These are phyloP conservation scores for Psammodynastes pulverulentus DNA, from an alignment of 2,113 vertebrate species.

Conservation along the genomic window DNA sequence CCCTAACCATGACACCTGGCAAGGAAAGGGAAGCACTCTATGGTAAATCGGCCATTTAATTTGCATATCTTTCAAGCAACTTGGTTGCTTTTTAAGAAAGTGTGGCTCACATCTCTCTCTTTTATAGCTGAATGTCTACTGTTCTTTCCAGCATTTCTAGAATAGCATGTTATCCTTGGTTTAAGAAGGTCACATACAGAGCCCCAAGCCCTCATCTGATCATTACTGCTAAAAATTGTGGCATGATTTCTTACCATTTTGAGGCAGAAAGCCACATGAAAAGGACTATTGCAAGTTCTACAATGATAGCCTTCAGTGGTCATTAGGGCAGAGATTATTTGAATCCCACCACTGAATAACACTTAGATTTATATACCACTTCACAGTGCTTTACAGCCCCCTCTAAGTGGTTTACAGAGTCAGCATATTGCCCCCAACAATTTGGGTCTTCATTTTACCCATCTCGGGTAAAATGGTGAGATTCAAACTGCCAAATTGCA, in stretches of 20 bases:
- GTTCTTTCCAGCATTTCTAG: not conserved
- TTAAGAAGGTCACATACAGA: not conserved
- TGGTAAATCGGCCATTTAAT: slow-evolving; percentile 35
- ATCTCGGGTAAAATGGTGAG: too few relatives aligned
- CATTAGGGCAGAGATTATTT: too few relatives aligned
- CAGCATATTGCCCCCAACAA: too few relatives aligned
- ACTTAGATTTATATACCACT: too few relatives aligned
- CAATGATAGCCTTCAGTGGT: not conserved
- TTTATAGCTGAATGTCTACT: not conserved
- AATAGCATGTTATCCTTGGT: not conserved
- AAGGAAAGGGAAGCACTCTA: slow-evolving; percentile 31
- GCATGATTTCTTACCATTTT: not conserved
- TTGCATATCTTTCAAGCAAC: not conserved
- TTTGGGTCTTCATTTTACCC: too few relatives aligned
- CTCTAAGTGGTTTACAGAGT: too few relatives aligned
- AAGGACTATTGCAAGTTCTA: not conserved
- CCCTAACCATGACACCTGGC: slow-evolving; percentile 25
- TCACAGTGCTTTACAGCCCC: too few relatives aligned
- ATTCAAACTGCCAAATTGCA: too few relatives aligned
- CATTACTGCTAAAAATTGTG: not conserved
- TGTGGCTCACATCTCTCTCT: too few relatives aligned
- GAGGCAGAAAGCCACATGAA: not conserved
- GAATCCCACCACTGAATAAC: too few relatives aligned
- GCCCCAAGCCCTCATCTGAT: not conserved
- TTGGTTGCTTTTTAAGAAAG: not conserved